These are phyloP conservation scores for Aphis gossypii DNA, from an alignment of 1,140 invertebrate genomes.

Conservation along the genomic window DNA sequence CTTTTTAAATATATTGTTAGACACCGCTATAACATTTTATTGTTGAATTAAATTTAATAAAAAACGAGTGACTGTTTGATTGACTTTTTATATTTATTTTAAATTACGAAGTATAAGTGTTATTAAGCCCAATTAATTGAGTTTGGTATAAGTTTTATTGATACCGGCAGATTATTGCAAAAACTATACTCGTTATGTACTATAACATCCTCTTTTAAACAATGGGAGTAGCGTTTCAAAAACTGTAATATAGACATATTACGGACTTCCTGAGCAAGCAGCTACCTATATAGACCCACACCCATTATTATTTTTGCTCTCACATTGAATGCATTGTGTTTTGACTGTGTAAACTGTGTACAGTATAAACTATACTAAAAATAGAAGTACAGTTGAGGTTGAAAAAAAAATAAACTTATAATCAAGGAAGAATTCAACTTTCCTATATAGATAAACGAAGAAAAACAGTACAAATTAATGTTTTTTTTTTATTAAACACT, in stretches of 20 bases:
- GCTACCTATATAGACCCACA: slow-evolving; percentile 12
- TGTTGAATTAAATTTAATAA: no score
- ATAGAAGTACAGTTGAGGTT: neutral
- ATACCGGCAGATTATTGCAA: slow-evolving; percentile 2
- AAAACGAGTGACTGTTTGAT: no score
- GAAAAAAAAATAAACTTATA: neutral
- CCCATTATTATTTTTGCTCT: slow-evolving; percentile 43
- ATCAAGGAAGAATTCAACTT: slow-evolving; percentile 1
- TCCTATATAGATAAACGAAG: neutral
- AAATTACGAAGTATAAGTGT: neutral
- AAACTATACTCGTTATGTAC: neutral
- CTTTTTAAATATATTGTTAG: neutral
- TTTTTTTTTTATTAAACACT: neutral
- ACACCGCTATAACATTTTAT: no score
- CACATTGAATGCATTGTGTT: slow-evolving; percentile 23
- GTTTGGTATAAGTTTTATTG: neutral
- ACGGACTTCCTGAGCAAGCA: slow-evolving; percentile 28
- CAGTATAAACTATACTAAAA: neutral
- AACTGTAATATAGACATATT: slow-evolving; percentile 31
- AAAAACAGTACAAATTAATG: neutral
- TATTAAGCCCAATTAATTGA: neutral
- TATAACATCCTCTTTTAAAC: slow-evolving; percentile 50
- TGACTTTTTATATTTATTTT: neutral
- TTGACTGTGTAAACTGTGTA: neutral
- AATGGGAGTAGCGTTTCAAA: slow-evolving; percentile 46